Percentiles rank a stretch among this genome's conserved stretches.
Evolutionary conservation across 2,113 vertebrate genomes (phyloP).

Genomic region (Scomber scombrus): DNA sequence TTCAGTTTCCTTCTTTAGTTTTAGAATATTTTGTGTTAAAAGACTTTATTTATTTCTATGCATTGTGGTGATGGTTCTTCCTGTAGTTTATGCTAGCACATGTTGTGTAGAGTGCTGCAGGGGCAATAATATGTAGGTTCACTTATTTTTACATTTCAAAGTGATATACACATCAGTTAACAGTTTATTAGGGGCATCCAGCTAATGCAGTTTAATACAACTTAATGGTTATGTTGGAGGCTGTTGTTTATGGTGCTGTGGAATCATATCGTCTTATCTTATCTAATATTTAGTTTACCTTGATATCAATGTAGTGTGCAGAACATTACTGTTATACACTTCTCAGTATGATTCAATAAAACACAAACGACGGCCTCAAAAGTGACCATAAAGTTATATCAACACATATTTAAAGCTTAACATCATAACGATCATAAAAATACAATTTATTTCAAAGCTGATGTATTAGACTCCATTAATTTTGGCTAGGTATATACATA

Average conservation of each 20-base stretch:
- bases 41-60: constrained; percentile 24
- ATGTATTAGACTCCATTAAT: background rate
- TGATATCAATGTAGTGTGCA: background rate
- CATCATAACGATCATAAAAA: background rate
- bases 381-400: background rate
- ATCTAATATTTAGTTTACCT: background rate
- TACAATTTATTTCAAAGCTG: background rate
- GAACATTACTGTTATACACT: background rate
- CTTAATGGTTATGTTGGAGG: background rate
- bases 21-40: constrained; percentile 16
- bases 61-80: constrained; percentile 32
- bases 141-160: no score
- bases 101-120: background rate
- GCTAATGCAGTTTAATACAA: background rate
- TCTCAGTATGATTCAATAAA: background rate
- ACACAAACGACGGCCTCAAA: background rate
- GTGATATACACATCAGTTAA: background rate
- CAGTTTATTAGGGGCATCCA: background rate
- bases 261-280: background rate
- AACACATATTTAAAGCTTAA: background rate
- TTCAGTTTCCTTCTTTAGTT: constrained; percentile 22
- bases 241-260: background rate
- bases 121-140: no score
- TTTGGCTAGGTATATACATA: background rate
- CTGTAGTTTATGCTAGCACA: no score